Evolutionary conservation across 1,140 invertebrate species (phyloP).

Genomic region (Macrocentrus cingulum): DNA sequence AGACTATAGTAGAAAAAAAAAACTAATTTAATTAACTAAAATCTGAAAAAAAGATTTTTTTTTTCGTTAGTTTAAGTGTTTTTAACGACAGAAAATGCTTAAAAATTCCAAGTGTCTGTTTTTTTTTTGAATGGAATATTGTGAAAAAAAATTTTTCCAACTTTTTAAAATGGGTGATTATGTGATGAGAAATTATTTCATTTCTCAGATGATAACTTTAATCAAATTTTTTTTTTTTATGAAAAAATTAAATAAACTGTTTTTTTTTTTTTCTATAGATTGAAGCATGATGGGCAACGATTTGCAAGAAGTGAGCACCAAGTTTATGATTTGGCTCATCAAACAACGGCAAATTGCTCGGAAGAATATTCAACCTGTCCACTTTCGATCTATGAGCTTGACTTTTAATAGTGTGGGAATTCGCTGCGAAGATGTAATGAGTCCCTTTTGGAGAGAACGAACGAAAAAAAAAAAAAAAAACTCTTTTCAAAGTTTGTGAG

Average conservation of each 20-base stretch:
- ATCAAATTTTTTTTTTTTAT: too few relatives aligned
- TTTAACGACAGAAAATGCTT: too few relatives aligned
- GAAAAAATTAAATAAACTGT: too few relatives aligned
- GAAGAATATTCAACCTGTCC: constrained; percentile 56
- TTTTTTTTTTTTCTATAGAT: too few relatives aligned
- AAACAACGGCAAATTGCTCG: constrained; percentile 56
- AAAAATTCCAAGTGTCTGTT: too few relatives aligned
- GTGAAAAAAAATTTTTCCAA: too few relatives aligned
- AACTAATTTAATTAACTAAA: neutral
- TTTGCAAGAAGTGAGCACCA: constrained; percentile 65
- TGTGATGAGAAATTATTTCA: too few relatives aligned
- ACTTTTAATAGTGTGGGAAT: constrained; percentile 37
- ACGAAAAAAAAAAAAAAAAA: too few relatives aligned
- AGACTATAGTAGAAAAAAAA: too few relatives aligned
- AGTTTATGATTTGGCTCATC: constrained; percentile 69
- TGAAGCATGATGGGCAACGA: constrained; percentile 43
- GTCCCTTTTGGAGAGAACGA: constrained; percentile 2
- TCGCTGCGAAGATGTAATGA: constrained; percentile 3
- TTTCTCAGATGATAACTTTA: too few relatives aligned
- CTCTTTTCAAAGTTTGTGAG: neutral
- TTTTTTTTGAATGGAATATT: too few relatives aligned
- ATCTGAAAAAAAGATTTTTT: neutral
- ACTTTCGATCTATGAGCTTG: constrained; percentile 52
- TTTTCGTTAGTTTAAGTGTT: constrained; percentile 1
- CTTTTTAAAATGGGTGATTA: too few relatives aligned